Base-by-base conservation (phyloP, 2,113 vertebrate species). In the Dicentrarchus labrax region DNA sequence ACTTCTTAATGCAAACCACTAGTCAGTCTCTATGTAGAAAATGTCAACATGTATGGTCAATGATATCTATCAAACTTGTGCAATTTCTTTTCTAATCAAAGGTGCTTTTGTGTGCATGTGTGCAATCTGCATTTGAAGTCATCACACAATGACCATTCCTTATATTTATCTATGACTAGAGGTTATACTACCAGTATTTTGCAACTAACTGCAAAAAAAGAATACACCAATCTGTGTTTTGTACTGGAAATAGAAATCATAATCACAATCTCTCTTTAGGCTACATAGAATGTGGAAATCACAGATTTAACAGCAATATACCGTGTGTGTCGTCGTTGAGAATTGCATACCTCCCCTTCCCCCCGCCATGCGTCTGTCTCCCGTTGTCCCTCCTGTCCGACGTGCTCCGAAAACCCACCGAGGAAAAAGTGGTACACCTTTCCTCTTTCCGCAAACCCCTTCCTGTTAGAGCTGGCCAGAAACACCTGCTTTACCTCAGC, bases 51-150 rank as follows among this genome's bases (percentile, higher is more conserved):
- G 80, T 93, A 86, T n/a, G 80, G 79, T 90, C 76, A 84, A 80
- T 15, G 84, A 90, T 93, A 91, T 86, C 82, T 92, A 93, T 90
- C 90, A 59, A 88, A 81, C 84, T 91, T 92, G 92, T 94, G 89
- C 83, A 86, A 91, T 89, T 92, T 90, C 59, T 90, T 94, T 94
- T 93, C 78, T 60, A 92, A 91, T 87, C 89, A 83, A 93, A 91
- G 94, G 94, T 94, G 93, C 94, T 95, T 93, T 91, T 72, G 91
- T 94, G 92, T 93, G 92, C 93, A 94, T 92, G 92, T 93, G 87
- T 92, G 85, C 88, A 92, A 86, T 86, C 86, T 83, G 89, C 87
- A 86, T 91, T 88, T 73, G 68, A 83, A 79, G 82, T 85, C 87
- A 90, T 76, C 82, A 80, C 88, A 87, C 86, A 72, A 81, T 62